Evolutionary conservation across 2,113 vertebrate genomes (phyloP), one percentile per base, ranked within the genome.

Genomic region (Brachyistius frenatus): DNA sequence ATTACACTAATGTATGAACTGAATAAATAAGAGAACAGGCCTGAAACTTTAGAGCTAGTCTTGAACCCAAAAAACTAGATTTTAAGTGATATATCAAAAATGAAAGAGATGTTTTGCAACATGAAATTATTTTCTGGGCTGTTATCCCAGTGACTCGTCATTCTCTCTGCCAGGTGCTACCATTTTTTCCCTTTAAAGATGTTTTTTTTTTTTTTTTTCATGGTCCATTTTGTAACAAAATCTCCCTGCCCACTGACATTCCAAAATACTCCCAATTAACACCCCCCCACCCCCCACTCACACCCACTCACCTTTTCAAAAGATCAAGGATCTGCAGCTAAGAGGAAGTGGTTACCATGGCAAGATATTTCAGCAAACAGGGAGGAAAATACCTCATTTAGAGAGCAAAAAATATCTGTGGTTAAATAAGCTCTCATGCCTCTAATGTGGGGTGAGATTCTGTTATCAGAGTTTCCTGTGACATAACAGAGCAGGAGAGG

Each of bases 201-300:
- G 5, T 13, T 6, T 31, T 7, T 50, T 41, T 69, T 75, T 0
- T 36, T 15, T 64, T 16, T 50, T 49, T 16, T 72, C 66, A 32
- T 31, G 49, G 37, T 62, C 54, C 37, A 2, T 72, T 88, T 68
- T 70, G 76, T 76, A 75, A 68, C 39, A 60, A 77, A 82, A 53
- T 56, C 49, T 69, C 65, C 49, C 66, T 66, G 70, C 80, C 84
- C 75, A 76, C 73, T 70, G 56, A 80, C 67, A 73, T 70, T 80
- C 62, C 60, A 82, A 88, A 86, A 75, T 81, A 73, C 68, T 68
- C 53, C 78, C 69, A 80, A 88, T 78, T 83, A 84, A 72, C 23
- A 23, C 23, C 23, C 23, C 23, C 23, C 23, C 23, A 78, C 46
- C 36, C 33, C 56, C 30, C 11, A 32, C 74, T 55, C 53, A 3